Base-by-base conservation (phyloP, 2,888 invertebrate genomes). In the Saturnia japonica region DNA sequence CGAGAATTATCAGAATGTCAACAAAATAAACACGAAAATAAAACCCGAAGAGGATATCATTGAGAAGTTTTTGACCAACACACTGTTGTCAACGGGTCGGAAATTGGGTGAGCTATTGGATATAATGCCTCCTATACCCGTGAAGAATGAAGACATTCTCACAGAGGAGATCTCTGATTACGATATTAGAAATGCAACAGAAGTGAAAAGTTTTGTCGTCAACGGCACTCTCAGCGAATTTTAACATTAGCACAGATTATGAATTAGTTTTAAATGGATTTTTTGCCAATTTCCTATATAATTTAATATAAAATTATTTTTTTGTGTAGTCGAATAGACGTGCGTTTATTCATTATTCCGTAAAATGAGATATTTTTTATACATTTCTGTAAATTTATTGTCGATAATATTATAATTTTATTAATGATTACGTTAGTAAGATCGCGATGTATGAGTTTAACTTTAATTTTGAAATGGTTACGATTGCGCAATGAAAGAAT, bases 141-240 rank as follows among this genome's bases (percentile, higher is more conserved):
- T 91, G 14, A 89, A 89, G 47, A 93, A 85, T 60, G 92, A 93
- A 71, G 91, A 93, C 69, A 84, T 93, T 9, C 81, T 93, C 9
- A 82, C 89, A 0, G 94, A 93, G 72, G 92, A 92, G 77, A 88
- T 94, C 22, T 86, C 89, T 1, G 92, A 92, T 72, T 89, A 91
- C 71, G 91, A 91, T 71, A 80, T 85, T 1, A 86, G 89, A 57
- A 91, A 93, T 72, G 83, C 81, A 14, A 89, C 91, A 0, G 93
- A 91, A 74, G 85, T 94, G 0, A 91, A 91, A 74, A 93, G 85
- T 75, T 93, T 93, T 76, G 86, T 93, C 69, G 91, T 92, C 70
- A 90, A 88, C 74, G 89, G 88, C 71, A 80, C 85, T 6, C 67
- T 80, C 14, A 90, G 82, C 75, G 85, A 89, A 72, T 83, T 81